Base-by-base conservation (phyloP, 2,797 vertebrate species). In the Clarias laeviceps region DNA sequence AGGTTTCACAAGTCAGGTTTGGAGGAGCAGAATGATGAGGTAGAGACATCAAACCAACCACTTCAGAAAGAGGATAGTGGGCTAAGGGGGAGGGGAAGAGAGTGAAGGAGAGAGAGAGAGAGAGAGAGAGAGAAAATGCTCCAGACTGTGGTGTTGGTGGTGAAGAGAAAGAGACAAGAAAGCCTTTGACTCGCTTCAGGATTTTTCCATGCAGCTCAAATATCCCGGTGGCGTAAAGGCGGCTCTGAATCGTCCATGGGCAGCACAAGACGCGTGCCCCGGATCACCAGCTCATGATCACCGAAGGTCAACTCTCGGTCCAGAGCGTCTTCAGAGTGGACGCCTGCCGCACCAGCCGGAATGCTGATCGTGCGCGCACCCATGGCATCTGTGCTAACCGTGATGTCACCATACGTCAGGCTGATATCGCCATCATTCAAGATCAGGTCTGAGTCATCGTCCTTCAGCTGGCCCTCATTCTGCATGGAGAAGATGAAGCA, bases 201-300 rank as follows among this genome's bases (percentile, higher is more conserved):
- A 68, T 82, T 85, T 89, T 90, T 89, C 40, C 85, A 87, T 85
- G 91, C 89, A 80, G 86, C 85, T 88, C 62, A 88, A 74, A 15
- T 85, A 15, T 85, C 85, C 56, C 93, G 12, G 65, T 88, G 90
- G 77, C 85, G 90, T 78, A 98, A 94, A 0, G 97, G 95, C 0
- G 97, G 97, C 92, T 99, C 97, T 0, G 97, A 97, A 92, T 99
- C 97, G 0, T 98, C 97, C 97, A 99, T 98, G 85, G 98, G 98
- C 80, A 99, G 95, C 87, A 99, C 98, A 88, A 99, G 94, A 78
- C 97, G 97, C 0, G 98, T 99, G 15, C 98, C 97, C 80, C 97
- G 94, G 93, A 98, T 97, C 86, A 98, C 96, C 70, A 97, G 96
- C 95, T 99, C 97, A 0, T 97, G 95, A 84, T 98, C 97, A 3